phyloP scores from a whole-genome alignment of 1,140 invertebrate genomes.

The Bombus superbus region DNA sequence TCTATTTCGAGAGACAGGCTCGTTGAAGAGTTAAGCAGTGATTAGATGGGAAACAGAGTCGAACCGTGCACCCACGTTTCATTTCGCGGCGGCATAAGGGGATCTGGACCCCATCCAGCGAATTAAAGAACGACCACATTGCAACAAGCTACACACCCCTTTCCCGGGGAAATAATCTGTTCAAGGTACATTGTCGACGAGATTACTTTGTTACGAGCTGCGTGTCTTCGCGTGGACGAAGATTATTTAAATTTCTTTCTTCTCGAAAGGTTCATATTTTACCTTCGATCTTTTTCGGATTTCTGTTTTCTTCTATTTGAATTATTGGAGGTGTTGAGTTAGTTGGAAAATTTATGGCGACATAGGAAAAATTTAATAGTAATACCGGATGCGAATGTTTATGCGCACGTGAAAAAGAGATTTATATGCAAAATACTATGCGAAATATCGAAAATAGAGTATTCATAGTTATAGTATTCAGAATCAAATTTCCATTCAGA shows the following conservation, averaged over 20 bases:
- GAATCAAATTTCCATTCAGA: neutral
- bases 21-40: slow-evolving; percentile 53
- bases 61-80: slow-evolving; percentile 74
- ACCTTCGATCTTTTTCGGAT: too few relatives aligned
- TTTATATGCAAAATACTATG: neutral
- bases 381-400: too few relatives aligned
- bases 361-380: too few relatives aligned
- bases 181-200: slow-evolving; percentile 49
- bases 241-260: neutral
- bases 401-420: too few relatives aligned
- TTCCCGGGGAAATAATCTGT: slow-evolving; percentile 60
- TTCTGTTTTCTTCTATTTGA: neutral
- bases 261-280: neutral
- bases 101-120: slow-evolving; percentile 37
- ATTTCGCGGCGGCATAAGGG: slow-evolving; percentile 52
- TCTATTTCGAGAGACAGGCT: slow-evolving; percentile 51
- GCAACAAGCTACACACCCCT: neutral
- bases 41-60: slow-evolving; percentile 74
- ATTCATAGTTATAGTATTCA: neutral
- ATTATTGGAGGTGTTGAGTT: too few relatives aligned
- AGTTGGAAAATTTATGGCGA: too few relatives aligned
- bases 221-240: neutral
- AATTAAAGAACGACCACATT: slow-evolving; percentile 23
- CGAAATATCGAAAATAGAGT: neutral
- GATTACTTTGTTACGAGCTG: slow-evolving; percentile 31